Evolutionary conservation across 2,797 vertebrate species (phyloP).

Genomic region (Varecia variegata): DNA sequence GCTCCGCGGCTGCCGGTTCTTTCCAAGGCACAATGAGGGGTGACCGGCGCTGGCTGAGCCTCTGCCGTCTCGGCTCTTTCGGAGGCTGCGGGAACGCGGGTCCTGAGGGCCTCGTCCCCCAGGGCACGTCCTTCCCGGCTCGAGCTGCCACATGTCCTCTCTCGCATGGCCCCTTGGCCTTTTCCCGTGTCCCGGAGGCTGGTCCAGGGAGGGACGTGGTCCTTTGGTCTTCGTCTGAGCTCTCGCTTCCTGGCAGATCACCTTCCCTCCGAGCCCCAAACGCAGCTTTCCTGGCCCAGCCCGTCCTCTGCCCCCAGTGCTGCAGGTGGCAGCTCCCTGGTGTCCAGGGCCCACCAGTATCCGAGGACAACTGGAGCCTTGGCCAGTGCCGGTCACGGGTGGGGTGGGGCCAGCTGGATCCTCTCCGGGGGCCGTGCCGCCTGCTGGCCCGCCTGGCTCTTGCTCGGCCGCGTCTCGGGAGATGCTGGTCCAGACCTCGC

Average conservation of each 20-base stretch:
- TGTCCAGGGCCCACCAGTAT: neutral
- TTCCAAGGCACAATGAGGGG: neutral
- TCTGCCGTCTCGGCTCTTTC: accelerated
- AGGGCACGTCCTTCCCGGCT: no score
- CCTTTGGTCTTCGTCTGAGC: neutral
- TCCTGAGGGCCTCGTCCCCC: neutral
- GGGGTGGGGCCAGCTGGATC: neutral
- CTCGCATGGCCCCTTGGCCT: accelerated
- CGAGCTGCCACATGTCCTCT: accelerated
- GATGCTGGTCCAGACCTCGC: neutral
- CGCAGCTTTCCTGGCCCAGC: no score
- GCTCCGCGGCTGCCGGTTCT: neutral
- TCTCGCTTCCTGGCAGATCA: neutral
- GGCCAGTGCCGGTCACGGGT: neutral
- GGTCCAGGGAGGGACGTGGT: accelerated
- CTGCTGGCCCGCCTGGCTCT: accelerated
- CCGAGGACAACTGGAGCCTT: neutral
- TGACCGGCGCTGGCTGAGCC: accelerated
- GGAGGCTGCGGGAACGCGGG: accelerated
- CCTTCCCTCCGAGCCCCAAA: neutral
- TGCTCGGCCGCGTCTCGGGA: neutral
- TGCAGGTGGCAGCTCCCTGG: no score
- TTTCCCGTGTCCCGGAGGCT: neutral
- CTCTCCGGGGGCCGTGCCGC: no score
- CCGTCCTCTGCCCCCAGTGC: neutral